Evolutionary conservation across 2,113 vertebrate species (phyloP), one percentile per base, ranked within the genome.

Genomic region (Oxyruncus cristatus): DNA sequence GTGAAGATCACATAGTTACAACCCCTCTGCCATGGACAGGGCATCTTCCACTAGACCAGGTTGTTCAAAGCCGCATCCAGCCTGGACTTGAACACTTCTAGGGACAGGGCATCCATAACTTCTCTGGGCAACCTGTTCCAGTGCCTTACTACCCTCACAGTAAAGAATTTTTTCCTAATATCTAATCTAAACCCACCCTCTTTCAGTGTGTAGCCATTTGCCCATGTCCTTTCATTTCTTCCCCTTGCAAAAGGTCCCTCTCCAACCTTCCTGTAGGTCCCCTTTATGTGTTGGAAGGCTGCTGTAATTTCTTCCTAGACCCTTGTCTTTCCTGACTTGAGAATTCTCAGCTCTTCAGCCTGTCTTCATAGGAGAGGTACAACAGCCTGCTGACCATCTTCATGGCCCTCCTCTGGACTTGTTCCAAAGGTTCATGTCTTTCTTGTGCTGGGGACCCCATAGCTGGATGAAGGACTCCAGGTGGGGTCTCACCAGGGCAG

Each of bases 11-110:
- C 24, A 33, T 6, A 30, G 12, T 39, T 67, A 39, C 61, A 46
- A 24, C 1, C 1, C 4, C 26, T 5, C 8, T 21, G 11, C 12
- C 46, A n/a, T 3, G 5, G 23, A n/a, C 33, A 67, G 23, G 44
- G 12, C 59, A 59, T 46, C 19, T 75, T 82, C 33, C 23, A 30
- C 47, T 6, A 26, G 46, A 61, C 16, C 24, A 32, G 7, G 16
- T 26, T 53, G 14, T 9, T 68, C 24, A 41, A 17, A 53, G 28
- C 16, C 20, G 6, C 8, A 12, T 30, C 16, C 19, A 21, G 6
- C 39, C 33, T 22, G 28, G 13, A 30, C 39, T 46, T 19, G 27
- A 46, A 26, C 9, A n/a, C 11, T 67, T 61, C 10, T 23, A 53
- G 19, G 19, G 15, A n/a, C 42, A 37, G 14, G 8, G 5, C 19